Percentiles rank a stretch among this genome's conserved stretches.
These are phyloP conservation scores for Betta splendens DNA, from an alignment of 2,797 vertebrate genomes.

Conservation along the genomic window DNA sequence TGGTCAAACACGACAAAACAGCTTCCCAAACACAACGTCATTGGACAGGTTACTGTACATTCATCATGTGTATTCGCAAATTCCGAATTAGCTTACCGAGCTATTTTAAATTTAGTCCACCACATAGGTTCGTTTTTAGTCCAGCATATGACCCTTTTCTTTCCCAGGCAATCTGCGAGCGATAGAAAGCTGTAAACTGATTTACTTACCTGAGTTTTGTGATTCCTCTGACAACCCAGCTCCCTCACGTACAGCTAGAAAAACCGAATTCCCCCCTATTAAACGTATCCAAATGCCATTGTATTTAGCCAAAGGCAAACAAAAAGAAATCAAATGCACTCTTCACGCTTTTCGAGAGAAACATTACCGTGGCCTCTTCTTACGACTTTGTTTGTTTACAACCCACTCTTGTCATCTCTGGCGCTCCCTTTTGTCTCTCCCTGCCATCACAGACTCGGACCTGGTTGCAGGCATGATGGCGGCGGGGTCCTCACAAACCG, in stretches of 20 bases:
- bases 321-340: conserved; percentile 3
- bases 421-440: conserved; percentile 32
- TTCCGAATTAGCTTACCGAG: conserved; percentile 41
- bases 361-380: conserved; percentile 17
- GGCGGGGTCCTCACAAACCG: too few species aligned
- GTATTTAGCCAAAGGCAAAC: conserved; percentile 8
- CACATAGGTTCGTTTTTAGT: accelerated
- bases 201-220: conserved; percentile 76
- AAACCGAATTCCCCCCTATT: neutral
- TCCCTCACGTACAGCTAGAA: conserved; percentile 63
- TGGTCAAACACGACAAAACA: conserved; percentile 11
- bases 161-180: neutral
- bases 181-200: conserved; percentile 12
- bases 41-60: conserved; percentile 50
- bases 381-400: conserved; percentile 42
- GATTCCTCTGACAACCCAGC: conserved; percentile 75
- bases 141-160: accelerated
- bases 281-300: conserved; percentile 38
- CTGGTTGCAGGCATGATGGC: too few species aligned
- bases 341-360: conserved; percentile 8
- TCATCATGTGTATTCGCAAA: conserved; percentile 19
- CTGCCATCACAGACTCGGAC: neutral
- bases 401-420: conserved; percentile 37
- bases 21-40: neutral
- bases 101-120: conserved; percentile 44